Evolutionary conservation across 1,140 invertebrate species (phyloP).

Genomic region (Drosophila obscura): DNA sequence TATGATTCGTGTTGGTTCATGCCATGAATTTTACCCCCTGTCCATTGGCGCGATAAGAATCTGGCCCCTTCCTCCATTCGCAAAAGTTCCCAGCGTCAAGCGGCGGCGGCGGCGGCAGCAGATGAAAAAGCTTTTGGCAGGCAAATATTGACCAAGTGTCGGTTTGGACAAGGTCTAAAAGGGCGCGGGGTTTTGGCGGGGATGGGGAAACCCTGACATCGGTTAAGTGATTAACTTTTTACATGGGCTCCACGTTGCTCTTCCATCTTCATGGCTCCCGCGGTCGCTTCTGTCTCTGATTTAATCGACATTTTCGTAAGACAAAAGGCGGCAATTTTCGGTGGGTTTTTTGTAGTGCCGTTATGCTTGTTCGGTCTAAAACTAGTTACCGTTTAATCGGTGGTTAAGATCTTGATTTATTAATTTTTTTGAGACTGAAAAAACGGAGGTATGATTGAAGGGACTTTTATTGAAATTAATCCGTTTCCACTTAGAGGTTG

Average conservation of each 20-base stretch:
- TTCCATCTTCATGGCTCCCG: slow-evolving; percentile 21
- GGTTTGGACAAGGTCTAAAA: no score
- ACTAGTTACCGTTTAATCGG: slow-evolving; percentile 50
- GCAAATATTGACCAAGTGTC: slow-evolving; percentile 43
- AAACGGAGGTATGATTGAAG: not conserved
- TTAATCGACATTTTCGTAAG: slow-evolving; percentile 42
- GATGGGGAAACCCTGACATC: slow-evolving; percentile 26
- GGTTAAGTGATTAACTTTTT: slow-evolving; percentile 49
- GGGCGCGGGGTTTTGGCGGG: no score
- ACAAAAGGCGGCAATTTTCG: slow-evolving; percentile 43
- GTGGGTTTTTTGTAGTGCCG: slow-evolving; percentile 21
- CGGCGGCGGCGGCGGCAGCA: slow-evolving; percentile 21
- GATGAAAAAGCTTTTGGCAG: slow-evolving; percentile 36
- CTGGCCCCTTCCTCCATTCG: slow-evolving; percentile 3
- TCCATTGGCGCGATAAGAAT: slow-evolving; percentile 48
- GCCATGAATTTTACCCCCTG: slow-evolving; percentile 45
- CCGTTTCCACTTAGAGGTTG: no score
- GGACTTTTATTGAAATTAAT: not conserved
- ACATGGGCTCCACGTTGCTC: slow-evolving; percentile 35
- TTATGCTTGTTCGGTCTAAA: slow-evolving; percentile 25
- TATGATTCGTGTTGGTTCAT: slow-evolving; percentile 43
- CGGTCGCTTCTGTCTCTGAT: slow-evolving; percentile 20
- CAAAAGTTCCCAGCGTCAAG: slow-evolving; percentile 14
- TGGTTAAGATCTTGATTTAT: slow-evolving; percentile 40
- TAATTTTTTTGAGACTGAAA: slow-evolving; percentile 5